phyloP scores from a whole-genome alignment of 2,113 vertebrate species.

The Semnopithecus entellus region DNA sequence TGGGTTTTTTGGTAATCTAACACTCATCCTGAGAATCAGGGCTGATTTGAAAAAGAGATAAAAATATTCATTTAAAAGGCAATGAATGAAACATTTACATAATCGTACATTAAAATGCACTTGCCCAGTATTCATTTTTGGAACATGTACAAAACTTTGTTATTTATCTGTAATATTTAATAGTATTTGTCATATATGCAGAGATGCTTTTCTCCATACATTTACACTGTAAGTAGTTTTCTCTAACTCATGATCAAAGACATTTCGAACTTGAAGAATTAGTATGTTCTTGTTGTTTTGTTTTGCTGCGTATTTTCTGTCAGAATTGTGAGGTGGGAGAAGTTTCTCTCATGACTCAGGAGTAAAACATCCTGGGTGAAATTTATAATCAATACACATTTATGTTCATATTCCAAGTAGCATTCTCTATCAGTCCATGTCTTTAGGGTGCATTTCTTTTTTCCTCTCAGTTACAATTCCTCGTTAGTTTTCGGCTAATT shows the following conservation, averaged over 20 bases:
- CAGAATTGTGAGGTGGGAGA: neutral
- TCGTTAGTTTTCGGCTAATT: neutral
- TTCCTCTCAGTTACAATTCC: neutral
- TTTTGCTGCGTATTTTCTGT: neutral
- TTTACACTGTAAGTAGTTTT: neutral
- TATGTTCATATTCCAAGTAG: neutral
- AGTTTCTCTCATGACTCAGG: neutral
- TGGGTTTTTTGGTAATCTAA: neutral
- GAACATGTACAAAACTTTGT: neutral
- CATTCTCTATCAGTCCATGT: neutral
- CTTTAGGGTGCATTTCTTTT: neutral
- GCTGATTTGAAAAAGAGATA: slow-evolving; percentile 6
- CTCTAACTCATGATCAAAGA: neutral
- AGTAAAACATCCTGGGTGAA: neutral
- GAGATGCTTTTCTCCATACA: neutral
- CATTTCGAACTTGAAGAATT: neutral
- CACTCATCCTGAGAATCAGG: neutral
- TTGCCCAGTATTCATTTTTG: neutral
- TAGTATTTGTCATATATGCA: neutral
- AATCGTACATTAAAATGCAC: neutral
- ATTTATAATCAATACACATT: neutral
- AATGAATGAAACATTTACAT: neutral
- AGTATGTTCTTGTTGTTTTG: neutral
- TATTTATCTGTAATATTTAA: neutral
- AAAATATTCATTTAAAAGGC: neutral